A percentile compares a stretch with the other conserved stretches of the same genome.
Conservation (phyloP, 2,113 vertebrate genomes). For the Daubentonia madagascariensis region DNA sequence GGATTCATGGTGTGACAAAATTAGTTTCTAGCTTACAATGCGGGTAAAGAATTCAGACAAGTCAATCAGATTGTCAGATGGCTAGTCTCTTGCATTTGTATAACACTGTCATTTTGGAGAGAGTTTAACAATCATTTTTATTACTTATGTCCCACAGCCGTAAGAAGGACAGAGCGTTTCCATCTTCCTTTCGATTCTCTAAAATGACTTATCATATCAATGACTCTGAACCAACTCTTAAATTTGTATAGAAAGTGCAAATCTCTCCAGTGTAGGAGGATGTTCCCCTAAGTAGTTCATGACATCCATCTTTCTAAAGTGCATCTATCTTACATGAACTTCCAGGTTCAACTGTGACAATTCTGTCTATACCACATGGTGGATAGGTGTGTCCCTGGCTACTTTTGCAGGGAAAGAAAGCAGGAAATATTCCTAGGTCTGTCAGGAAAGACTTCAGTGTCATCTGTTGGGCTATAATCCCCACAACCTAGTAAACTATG, state of each 20-base stretch:
- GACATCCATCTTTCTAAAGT: neutral
- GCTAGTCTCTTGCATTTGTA: neutral
- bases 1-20: neutral
- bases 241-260: neutral
- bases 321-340: neutral
- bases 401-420: rapidly evolving
- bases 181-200: neutral
- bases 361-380: neutral
- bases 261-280: rapidly evolving
- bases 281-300: neutral
- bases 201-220: neutral
- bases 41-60: neutral
- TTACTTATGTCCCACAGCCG: neutral
- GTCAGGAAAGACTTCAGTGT: neutral
- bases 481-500: too few species aligned
- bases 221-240: neutral
- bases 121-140: neutral
- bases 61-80: neutral
- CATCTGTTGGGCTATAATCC: neutral
- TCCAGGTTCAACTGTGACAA: neutral
- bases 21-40: neutral
- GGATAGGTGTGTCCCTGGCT: neutral
- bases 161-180: neutral
- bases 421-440: neutral
- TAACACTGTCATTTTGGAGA: neutral